These are phyloP conservation scores for Aurelia aurita DNA, from an alignment of 30 jellyfish, hydroid and myxozoan species.

Conservation along the genomic window DNA sequence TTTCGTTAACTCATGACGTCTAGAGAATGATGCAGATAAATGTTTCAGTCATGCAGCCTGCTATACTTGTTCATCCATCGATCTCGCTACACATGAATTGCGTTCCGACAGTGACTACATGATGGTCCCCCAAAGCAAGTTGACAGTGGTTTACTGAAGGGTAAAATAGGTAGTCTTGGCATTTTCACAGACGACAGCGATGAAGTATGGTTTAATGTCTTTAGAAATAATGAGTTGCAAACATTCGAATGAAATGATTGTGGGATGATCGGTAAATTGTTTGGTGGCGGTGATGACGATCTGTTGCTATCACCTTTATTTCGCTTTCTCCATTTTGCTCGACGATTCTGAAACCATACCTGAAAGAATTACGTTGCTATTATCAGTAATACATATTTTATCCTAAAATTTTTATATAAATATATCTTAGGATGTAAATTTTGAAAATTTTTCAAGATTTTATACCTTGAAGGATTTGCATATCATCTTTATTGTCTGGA, in stretches of 20 bases:
- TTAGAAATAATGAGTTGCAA: conserved; percentile 78
- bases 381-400: too few species aligned
- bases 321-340: conserved; percentile 96
- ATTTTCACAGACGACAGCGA: conserved; percentile 56
- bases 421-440: neutral
- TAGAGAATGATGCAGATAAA: too few species aligned
- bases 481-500: too few species aligned
- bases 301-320: conserved; percentile 75
- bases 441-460: too few species aligned
- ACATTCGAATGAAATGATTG: conserved; percentile 86
- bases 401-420: too few species aligned
- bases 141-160: conserved; percentile 69
- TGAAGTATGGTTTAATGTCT: conserved; percentile 75
- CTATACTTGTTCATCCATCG: neutral
- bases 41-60: neutral
- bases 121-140: conserved; percentile 85
- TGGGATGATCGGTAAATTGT: conserved; percentile 61
- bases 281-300: conserved; percentile 82
- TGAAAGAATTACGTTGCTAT: conserved; percentile 2
- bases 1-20: too few species aligned
- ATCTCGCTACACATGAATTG: conserved; percentile 60
- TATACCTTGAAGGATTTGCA: too few species aligned
- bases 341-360: conserved; percentile 96
- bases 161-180: conserved; percentile 74
- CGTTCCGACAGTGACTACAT: conserved; percentile 75